Evolutionary conservation across 2,797 vertebrate species (phyloP), one percentile per base, ranked within the genome.

Genomic region (Poeciliopsis presidionis): DNA sequence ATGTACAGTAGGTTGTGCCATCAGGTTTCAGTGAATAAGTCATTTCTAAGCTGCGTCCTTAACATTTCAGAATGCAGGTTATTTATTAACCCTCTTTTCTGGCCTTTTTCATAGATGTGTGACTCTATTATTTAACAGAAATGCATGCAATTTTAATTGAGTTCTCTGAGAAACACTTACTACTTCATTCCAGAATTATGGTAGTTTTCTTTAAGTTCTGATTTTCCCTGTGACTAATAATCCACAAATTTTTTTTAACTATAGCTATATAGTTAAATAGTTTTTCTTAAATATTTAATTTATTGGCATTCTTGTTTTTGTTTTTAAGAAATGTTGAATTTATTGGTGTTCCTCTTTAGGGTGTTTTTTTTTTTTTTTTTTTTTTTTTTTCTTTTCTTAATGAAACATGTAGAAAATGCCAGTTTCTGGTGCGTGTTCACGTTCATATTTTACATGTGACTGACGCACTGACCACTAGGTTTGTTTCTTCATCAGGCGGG

Each of bases 401-500:
- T 41, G 57, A 43, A 28, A 67, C 45, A 28, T n/a, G 2, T 41
- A 25, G 9, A 22, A 41, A 41, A 67, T 25, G 4, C 12, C 65
- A 18, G 14, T 43, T 13, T 22, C 12, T 22, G 33, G 8, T 22
- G 36, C 22, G 36, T 39, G 20, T 20, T 63, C 61, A 20, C 33
- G 8, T n/a, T 33, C 13, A 61, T 61, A 33, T 61, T 33, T 28
- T 1, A 14, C 36, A 5, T 33, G 46, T 49, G 11, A 12, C 69
- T 22, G 61, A 13, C 28, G 4, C 16, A 47, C 30, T 59, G 30
- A 28, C 76, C 45, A 28, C 28, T 36, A 7, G 18, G 80, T 33
- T 74, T 75, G 28, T 41, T 84, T n/a, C 16, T 80, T 89, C 47
- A 90, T 73, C 83, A 93, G 91, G 85, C 87, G 84, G 86, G 75